Evolutionary conservation across 2,113 vertebrate species (phyloP).

Genomic region (Columba livia): DNA sequence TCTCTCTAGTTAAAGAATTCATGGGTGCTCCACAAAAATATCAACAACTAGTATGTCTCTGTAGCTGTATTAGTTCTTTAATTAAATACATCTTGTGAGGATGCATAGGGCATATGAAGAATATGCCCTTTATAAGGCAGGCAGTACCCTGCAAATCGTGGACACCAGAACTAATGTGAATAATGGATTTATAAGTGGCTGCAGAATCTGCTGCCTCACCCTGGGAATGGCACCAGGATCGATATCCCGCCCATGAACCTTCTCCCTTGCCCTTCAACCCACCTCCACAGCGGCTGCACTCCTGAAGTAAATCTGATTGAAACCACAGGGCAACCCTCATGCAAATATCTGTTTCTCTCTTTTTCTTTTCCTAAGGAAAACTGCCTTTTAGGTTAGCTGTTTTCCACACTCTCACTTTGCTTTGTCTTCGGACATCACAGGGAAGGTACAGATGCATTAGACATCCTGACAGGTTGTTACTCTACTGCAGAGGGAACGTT

Average conservation of each 20-base stretch:
- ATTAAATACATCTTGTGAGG: neutral
- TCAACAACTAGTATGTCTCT: neutral
- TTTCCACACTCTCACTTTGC: neutral
- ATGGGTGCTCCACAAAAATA: neutral
- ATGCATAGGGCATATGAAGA: neutral
- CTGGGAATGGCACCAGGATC: neutral
- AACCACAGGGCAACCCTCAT: neutral
- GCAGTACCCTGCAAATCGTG: neutral
- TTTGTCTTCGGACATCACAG: neutral
- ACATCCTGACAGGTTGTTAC: neutral
- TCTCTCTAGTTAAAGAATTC: neutral
- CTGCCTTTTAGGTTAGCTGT: neutral
- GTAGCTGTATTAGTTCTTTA: neutral
- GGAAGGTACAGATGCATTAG: neutral
- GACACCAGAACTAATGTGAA: neutral
- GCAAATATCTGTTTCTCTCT: neutral
- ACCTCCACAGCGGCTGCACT: neutral
- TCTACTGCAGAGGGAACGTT: neutral
- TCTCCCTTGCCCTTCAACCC: neutral
- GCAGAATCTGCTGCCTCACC: constrained; percentile 37
- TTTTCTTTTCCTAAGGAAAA: neutral
- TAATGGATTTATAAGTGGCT: neutral
- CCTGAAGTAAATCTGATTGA: neutral
- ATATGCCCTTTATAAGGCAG: neutral
- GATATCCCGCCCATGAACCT: constrained; percentile 39